Conservation (phyloP, 2,888 invertebrate genomes). For the Spisula subtruncata region DNA sequence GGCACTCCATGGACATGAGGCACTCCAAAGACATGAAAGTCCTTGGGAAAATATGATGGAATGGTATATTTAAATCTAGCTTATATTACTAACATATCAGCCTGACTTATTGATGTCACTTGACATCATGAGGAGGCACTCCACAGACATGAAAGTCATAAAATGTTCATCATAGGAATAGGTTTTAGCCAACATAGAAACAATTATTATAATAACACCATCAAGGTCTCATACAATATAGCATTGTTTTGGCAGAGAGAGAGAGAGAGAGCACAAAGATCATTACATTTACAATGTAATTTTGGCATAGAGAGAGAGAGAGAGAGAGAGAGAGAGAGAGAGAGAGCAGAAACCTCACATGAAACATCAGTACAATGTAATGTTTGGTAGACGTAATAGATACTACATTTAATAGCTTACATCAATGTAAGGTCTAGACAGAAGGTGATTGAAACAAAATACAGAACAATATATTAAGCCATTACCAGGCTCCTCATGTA, state of each 20-base stretch:
- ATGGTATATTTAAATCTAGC: too few relatives aligned
- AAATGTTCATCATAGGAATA: neutral
- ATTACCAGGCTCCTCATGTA: neutral
- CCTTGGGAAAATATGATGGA: too few relatives aligned
- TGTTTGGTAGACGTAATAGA: neutral
- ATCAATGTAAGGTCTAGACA: conserved; percentile 8
- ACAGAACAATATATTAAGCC: neutral
- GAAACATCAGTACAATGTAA: neutral
- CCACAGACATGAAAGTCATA: too few relatives aligned
- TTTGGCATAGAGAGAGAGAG: too few relatives aligned
- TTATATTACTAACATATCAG: too few relatives aligned
- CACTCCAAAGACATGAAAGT: too few relatives aligned
- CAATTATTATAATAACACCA: neutral
- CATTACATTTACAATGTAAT: too few relatives aligned
- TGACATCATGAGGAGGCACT: too few relatives aligned
- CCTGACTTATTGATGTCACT: too few relatives aligned
- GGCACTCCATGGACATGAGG: too few relatives aligned
- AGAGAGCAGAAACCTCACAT: neutral
- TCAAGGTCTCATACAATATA: neutral
- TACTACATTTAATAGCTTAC: neutral
- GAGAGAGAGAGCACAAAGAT: too few relatives aligned
- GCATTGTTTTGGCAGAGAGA: neutral
- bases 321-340: too few relatives aligned
- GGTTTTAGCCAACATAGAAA: neutral
- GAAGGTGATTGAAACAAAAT: neutral